These are phyloP conservation scores for Punctoribates punctum DNA, from an alignment of 2,888 invertebrate genomes.

Conservation along the genomic window DNA sequence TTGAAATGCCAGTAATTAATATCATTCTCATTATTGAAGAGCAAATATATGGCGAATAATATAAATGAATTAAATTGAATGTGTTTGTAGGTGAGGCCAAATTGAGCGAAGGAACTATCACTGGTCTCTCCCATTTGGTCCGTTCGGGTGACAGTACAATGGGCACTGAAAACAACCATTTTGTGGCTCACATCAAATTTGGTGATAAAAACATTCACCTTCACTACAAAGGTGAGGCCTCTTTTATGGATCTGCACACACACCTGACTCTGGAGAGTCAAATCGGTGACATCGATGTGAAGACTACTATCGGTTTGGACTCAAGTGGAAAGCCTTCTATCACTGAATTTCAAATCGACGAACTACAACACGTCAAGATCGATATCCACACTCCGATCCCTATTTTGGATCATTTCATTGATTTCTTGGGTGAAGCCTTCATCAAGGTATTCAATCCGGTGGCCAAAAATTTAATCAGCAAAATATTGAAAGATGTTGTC, in stretches of 20 bases:
- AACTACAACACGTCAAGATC: slow-evolving; percentile 21
- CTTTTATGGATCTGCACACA: slow-evolving; percentile 11
- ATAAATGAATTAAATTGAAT: neutral
- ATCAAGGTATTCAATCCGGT: neutral
- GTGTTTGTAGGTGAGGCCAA: neutral
- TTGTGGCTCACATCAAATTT: slow-evolving; percentile 1
- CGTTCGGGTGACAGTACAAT: slow-evolving; percentile 21
- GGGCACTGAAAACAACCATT: neutral
- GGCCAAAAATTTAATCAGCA: neutral
- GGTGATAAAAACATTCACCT: slow-evolving; percentile 13
- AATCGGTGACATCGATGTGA: slow-evolving; percentile 3
- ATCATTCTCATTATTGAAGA: too few relatives aligned
- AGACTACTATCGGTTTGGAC: neutral
- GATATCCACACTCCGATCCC: slow-evolving; percentile 17
- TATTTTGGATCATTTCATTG: slow-evolving; percentile 19
- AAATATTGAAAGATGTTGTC: neutral
- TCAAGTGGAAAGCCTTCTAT: neutral
- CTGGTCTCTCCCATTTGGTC: neutral
- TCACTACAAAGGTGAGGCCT: neutral
- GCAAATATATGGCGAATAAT: too few relatives aligned
- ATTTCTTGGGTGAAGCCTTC: neutral
- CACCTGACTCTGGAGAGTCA: neutral
- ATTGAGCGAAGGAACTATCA: slow-evolving; percentile 3
- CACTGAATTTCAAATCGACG: slow-evolving; percentile 12
- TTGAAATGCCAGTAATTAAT: too few relatives aligned